Evolutionary conservation across 2,888 invertebrate species (phyloP), one percentile per base, ranked within the genome.

Genomic region (Cantharis rufa): DNA sequence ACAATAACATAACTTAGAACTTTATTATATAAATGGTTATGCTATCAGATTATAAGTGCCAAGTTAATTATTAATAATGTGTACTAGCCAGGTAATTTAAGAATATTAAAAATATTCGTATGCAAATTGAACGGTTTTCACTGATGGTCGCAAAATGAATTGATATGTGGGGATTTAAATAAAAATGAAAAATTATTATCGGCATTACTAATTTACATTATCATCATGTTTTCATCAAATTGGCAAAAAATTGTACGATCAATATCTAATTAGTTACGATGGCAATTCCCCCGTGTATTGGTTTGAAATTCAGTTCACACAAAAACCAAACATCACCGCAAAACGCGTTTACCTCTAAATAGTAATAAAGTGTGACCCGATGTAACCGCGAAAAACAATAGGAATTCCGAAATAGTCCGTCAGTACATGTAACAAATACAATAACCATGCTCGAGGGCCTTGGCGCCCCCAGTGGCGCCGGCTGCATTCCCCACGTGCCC

Each of bases 401-500:
- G 87, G 86, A 87, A 87, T 87, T 87, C 87, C 87, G 79, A 85
- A 86, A 86, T 82, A 84, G 85, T 84, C 84, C 84, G 84, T 84
- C 84, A 83, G 84, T 80, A 82, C 84, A 84, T 83, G 85, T 84
- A 84, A 82, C 81, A 83, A 83, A 84, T 83, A 84, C 84, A 85
- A 85, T 83, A 83, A 84, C 82, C 82, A 80, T 71, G 76, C 79
- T 80, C 80, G 81, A 82, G 82, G 83, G 82, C 80, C 82, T 83
- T 84, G 86, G 87, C 86, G 87, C 88, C 88, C 87, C 88, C 89
- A 88, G 86, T 88, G 88, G 88, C 88, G 86, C 86, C 85, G 88
- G 85, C 87, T 87, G 87, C 87, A 87, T 87, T 87, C 87, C 83
- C 87, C 87, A 86, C 87, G 86, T 85, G 87, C 88, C 86, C 87